A percentile compares a stretch with the other conserved stretches of the same genome.
These are phyloP conservation scores for Phyllotreta cruciferae DNA, from an alignment of 2,888 invertebrate species.

Conservation along the genomic window DNA sequence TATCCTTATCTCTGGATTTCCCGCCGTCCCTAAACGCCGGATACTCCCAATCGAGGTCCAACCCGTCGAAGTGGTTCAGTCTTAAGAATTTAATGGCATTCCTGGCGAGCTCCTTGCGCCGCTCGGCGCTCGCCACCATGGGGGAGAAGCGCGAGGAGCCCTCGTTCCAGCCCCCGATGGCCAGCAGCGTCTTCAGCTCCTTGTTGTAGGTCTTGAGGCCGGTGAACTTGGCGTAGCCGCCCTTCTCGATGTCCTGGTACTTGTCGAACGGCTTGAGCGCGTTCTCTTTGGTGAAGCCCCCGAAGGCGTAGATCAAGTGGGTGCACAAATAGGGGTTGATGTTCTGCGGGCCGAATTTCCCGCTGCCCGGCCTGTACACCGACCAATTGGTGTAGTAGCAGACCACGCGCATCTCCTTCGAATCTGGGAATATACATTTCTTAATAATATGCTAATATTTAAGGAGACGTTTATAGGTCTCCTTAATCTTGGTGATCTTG, in stretches of 20 bases:
- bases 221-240: conserved; percentile 93
- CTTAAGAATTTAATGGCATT: conserved; percentile 86
- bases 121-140: conserved; percentile 81
- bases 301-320: conserved; percentile 92
- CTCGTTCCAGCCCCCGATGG: conserved; percentile 95
- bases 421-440: conserved; percentile 53
- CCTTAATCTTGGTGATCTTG: not conserved
- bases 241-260: conserved; percentile 95
- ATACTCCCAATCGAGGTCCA: conserved; percentile 93
- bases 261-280: conserved; percentile 92
- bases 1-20: conserved; percentile 81
- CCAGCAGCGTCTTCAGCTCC: conserved; percentile 86
- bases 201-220: conserved; percentile 93
- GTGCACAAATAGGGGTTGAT: conserved; percentile 95
- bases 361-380: conserved; percentile 87
- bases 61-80: conserved; percentile 91
- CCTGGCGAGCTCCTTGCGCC: conserved; percentile 81
- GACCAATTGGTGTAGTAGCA: conserved; percentile 96
- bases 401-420: conserved; percentile 77
- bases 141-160: conserved; percentile 87
- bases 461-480: not conserved
- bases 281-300: conserved; percentile 90
- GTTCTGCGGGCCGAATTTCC: conserved; percentile 91
- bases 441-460: conserved; percentile 1
- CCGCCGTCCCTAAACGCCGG: conserved; percentile 83